A percentile compares a stretch with the other conserved stretches of the same genome.
These are phyloP conservation scores for Spisula subtruncata DNA, from an alignment of 2,888 invertebrate genomes.

Conservation along the genomic window DNA sequence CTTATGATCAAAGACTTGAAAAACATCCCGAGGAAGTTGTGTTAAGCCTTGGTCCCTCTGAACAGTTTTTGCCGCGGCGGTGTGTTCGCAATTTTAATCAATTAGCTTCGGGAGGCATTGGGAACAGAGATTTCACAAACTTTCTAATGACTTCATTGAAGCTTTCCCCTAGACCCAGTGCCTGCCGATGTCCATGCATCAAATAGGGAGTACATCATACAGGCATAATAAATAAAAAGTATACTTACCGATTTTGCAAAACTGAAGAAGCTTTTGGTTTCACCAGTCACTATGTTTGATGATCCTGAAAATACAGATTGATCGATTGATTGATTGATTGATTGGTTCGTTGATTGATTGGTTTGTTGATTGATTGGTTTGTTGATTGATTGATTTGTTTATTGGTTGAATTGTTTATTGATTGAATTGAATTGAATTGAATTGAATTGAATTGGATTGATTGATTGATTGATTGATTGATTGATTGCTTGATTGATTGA, in stretches of 20 bases:
- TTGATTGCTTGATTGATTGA: background rate
- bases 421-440: background rate
- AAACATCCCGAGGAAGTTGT: no score
- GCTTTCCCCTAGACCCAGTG: no score
- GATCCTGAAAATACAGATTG: constrained; percentile 90
- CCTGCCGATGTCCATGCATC: no score
- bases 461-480: background rate
- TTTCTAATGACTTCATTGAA: no score
- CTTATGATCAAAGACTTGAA: no score
- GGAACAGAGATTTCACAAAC: no score
- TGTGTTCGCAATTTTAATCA: no score
- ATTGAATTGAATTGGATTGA: background rate
- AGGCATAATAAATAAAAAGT: background rate
- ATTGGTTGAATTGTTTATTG: background rate
- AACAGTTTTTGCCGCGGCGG: no score
- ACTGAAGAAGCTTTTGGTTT: constrained; percentile 96
- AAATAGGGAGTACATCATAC: no score
- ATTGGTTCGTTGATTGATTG: background rate
- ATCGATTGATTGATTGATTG: constrained; percentile 8
- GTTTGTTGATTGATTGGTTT: background rate
- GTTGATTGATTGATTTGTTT: background rate
- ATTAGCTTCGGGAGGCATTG: no score
- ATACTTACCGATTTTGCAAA: constrained; percentile 95
- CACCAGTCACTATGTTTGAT: constrained; percentile 95
- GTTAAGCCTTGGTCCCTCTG: no score